phyloP scores from a whole-genome alignment of 2,797 vertebrate species.

The Martes flavigula region DNA sequence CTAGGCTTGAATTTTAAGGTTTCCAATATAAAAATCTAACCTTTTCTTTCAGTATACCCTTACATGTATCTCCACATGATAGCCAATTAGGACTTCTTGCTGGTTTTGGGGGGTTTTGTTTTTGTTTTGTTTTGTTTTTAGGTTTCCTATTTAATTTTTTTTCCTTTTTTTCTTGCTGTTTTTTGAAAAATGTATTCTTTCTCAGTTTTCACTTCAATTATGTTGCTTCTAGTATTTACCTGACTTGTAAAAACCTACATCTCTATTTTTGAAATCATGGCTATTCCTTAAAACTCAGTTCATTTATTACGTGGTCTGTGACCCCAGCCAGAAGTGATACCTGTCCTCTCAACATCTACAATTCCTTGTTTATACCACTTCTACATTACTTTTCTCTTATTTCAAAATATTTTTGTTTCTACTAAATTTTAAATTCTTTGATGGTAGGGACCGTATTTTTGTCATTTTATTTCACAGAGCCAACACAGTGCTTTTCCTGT shows the following conservation, averaged over 20 bases:
- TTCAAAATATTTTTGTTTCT: neutral
- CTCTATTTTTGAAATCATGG: slow-evolving; percentile 5
- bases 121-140: too few species aligned
- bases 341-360: neutral
- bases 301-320: neutral
- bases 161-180: neutral
- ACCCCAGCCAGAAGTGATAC: neutral
- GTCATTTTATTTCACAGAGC: neutral
- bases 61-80: neutral
- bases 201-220: neutral
- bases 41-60: neutral
- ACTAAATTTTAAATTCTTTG: slow-evolving; percentile 24
- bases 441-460: neutral
- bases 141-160: too few species aligned
- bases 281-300: neutral
- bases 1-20: neutral
- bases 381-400: slow-evolving; percentile 10
- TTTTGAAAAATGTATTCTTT: neutral
- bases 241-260: neutral
- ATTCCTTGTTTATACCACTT: neutral
- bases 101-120: neutral
- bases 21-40: neutral
- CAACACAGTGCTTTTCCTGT: neutral
- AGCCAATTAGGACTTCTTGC: neutral
- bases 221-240: neutral